phyloP scores from a whole-genome alignment of 2,888 invertebrate genomes.

The Drosophila pullipes region DNA sequence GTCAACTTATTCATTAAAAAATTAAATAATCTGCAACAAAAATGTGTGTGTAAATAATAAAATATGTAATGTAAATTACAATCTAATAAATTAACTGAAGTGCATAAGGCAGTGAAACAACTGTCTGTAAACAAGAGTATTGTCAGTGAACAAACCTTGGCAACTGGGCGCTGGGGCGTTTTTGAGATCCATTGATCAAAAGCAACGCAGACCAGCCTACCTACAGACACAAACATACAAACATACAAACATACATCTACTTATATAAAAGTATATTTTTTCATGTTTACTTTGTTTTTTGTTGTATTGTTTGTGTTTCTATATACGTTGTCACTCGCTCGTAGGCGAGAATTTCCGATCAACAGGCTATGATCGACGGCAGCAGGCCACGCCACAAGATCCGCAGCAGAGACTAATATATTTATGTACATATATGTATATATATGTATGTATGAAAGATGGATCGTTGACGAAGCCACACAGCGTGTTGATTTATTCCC shows the following conservation, averaged over 20 bases:
- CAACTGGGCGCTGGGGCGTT: conserved; percentile 46
- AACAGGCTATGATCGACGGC: conserved; percentile 77
- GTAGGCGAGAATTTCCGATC: conserved; percentile 82
- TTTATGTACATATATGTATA: neutral
- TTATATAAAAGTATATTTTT: conserved; percentile 22
- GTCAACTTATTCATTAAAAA: neutral
- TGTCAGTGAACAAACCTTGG: conserved; percentile 22
- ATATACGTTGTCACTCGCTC: conserved; percentile 75
- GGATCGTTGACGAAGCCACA: conserved; percentile 79
- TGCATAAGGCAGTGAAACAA: neutral
- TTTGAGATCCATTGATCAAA: conserved; percentile 62
- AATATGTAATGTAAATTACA: neutral
- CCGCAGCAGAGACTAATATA: conserved; percentile 10
- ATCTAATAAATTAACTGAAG: neutral
- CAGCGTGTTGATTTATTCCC: conserved; percentile 84
- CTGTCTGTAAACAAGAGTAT: conserved; percentile 11
- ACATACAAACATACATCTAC: conserved; percentile 10
- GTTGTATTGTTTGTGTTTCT: conserved; percentile 43
- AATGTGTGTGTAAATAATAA: neutral
- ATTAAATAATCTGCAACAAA: accelerated
- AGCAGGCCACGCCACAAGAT: conserved; percentile 64
- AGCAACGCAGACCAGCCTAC: conserved; percentile 40
- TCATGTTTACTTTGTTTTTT: conserved; percentile 49
- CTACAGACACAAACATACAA: conserved; percentile 9
- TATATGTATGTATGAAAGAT: conserved; percentile 56